These are phyloP conservation scores for Eristalis tenax DNA, from an alignment of 2,888 invertebrate species.

Conservation along the genomic window DNA sequence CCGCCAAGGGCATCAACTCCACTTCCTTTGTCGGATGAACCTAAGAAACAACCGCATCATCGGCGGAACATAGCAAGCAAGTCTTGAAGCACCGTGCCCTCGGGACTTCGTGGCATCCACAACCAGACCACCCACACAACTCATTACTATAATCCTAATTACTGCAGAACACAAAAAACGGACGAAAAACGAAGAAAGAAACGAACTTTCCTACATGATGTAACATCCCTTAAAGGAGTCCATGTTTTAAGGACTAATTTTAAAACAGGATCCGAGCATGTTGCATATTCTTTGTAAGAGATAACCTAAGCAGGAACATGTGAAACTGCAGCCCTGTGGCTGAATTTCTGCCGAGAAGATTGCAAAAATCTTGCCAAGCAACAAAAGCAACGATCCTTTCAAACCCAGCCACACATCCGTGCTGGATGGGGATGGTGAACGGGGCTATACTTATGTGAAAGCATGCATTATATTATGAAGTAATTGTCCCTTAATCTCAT, in stretches of 20 bases:
- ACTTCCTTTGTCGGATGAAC: neutral
- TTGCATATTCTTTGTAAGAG: conserved; percentile 34
- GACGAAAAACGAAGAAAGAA: conserved; percentile 2
- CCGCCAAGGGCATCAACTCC: neutral
- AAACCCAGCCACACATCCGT: conserved; percentile 15
- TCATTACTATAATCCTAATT: conserved; percentile 41
- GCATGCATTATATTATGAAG: conserved; percentile 46
- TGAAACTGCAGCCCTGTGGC: conserved; percentile 59
- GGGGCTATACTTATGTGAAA: conserved; percentile 27
- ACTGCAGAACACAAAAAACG: conserved; percentile 16
- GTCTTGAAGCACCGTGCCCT: neutral
- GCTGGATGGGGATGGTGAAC: neutral
- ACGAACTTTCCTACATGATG: neutral
- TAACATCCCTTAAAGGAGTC: conserved; percentile 43
- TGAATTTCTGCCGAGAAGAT: conserved; percentile 43
- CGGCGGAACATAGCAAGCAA: neutral
- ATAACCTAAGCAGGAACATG: conserved; percentile 50
- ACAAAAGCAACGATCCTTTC: conserved; percentile 5
- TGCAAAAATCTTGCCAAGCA: conserved; percentile 26
- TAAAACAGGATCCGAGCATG: conserved; percentile 42
- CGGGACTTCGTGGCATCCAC: conserved; percentile 25
- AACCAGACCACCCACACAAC: neutral
- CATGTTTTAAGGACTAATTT: conserved; percentile 56
- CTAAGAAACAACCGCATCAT: neutral
- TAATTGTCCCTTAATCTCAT: conserved; percentile 69